Evolutionary conservation across 92 coral and sea anemone genomes (phyloP), one percentile per base, ranked within the genome.

Genomic region (Nematostella vectensis): DNA sequence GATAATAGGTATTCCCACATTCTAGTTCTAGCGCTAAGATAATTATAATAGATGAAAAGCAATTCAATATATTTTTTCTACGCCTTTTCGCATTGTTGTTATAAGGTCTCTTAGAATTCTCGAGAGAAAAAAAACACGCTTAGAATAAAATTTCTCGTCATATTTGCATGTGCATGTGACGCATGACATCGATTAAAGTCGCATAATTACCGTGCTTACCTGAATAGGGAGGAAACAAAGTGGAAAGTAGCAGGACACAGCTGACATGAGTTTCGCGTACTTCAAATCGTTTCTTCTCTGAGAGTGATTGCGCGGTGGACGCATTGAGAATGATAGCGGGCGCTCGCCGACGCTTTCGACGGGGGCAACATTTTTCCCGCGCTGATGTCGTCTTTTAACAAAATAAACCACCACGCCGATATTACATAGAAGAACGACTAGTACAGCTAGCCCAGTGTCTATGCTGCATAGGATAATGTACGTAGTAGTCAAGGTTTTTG

Each of bases 341-440:
- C 21, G 47, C 37, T 27, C 39, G 25, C 37, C 44, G 33, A 31
- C 50, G 18, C 39, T 43, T 2, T 57, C 64, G 16, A 26, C 66
- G 49, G 72, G 77, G 50, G 51, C 83, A 31, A 51, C 39, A 2
- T 47, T 31, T 2, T 27, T 57, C 6, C 51, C 68, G 27, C 68
- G 68, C 25, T 45, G 48, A 16, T 63, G 65, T 31, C 50, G 57
- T 47, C 78, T 53, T 47, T 70, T 66, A 37, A 70, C 62, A 58
- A 77, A 77, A 29, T 77, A 77, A 19, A 64, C 62, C 11, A 70
- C 59, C 13, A 77, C 83, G n/a, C 78, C 70, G 26, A 77, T 42
- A 27, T 77, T 77, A 18, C 78, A 77, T 20, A 77, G 38, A 1
- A 62, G 48, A n/a, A 77, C 78, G 21, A 64, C 54, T 11, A 47